Base-by-base conservation (phyloP, 1,140 invertebrate genomes). In the Drosophila takahashii region DNA sequence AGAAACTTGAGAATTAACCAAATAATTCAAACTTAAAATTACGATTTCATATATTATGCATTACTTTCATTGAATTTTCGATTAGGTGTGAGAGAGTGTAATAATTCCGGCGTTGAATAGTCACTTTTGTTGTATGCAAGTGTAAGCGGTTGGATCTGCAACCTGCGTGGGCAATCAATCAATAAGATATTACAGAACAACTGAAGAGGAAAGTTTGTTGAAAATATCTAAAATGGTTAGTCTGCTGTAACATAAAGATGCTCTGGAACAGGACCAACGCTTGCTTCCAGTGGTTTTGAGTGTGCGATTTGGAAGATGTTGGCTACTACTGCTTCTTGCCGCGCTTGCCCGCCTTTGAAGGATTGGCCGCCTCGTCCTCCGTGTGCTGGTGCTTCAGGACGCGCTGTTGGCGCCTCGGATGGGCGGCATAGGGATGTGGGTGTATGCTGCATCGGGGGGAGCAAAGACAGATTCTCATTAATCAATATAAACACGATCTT, bases 351-450 rank as follows among this genome's bases (percentile, higher is more conserved):
- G 60, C 62, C 41, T 86, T 87, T 27, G 27, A 53, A 37, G 27
- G 45, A 34, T 16, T 64, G 66, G 41, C 22, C 39, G 15, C 16
- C 36, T 44, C 67, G 56, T 42, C 81, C 48, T 37, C 61, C 13
- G 32, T 44, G 18, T 85, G 81, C n/a, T 74, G 75, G 16, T 87
- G 71, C 79, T 87, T 87, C 41, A 79, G 6, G 18, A 36, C 36
- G 34, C 85, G 84, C 16, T 87, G 85, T 15, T 74, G 72, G 15
- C 84, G 84, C 47, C 84, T 64, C 15, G 69, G 45, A 42, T 70
- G 74, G 4, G 48, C 66, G 51, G 67, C 80, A 75, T 89, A 89
- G 13, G 84, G 85, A 90, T 89, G 84, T 64, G 80, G 69, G 60
- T 90, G 85, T 59, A 84, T 74, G 67, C 84, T 89, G 39, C 32